phyloP scores from a whole-genome alignment of 2,113 vertebrate genomes.

The Chinchilla lanigera region DNA sequence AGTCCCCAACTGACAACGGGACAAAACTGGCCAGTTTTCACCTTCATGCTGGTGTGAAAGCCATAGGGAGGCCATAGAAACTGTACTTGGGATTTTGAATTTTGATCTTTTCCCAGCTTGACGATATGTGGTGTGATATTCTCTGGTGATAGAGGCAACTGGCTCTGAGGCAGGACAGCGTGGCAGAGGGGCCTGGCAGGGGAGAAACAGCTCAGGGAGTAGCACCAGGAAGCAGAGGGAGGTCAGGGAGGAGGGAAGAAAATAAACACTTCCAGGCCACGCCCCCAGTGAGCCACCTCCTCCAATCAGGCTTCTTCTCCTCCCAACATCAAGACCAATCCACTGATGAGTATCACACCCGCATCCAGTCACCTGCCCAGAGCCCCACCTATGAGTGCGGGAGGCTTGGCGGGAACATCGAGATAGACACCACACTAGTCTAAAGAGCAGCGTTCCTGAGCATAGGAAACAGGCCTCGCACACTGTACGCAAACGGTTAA shows the following conservation, averaged over 20 bases:
- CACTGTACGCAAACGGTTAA: background rate
- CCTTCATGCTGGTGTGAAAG: background rate
- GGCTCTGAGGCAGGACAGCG: background rate
- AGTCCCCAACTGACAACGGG: background rate
- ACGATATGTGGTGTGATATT: no score
- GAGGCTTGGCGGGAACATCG: background rate
- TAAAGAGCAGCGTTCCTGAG: background rate
- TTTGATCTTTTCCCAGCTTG: background rate
- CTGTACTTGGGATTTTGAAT: background rate
- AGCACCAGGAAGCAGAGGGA: background rate
- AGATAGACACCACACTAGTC: background rate
- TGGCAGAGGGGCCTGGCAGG: background rate
- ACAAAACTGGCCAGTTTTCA: background rate
- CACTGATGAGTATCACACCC: background rate
- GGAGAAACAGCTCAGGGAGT: background rate
- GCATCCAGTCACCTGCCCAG: background rate
- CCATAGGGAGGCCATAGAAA: background rate
- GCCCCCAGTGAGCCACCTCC: background rate
- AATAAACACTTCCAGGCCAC: background rate
- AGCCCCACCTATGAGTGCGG: background rate
- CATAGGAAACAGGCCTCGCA: background rate
- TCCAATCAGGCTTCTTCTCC: background rate
- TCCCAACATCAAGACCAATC: background rate
- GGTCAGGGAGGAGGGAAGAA: background rate
- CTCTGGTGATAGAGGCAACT: background rate